phyloP scores from a whole-genome alignment of 2,797 vertebrate species.

The Helicolenus hilgendorfi region DNA sequence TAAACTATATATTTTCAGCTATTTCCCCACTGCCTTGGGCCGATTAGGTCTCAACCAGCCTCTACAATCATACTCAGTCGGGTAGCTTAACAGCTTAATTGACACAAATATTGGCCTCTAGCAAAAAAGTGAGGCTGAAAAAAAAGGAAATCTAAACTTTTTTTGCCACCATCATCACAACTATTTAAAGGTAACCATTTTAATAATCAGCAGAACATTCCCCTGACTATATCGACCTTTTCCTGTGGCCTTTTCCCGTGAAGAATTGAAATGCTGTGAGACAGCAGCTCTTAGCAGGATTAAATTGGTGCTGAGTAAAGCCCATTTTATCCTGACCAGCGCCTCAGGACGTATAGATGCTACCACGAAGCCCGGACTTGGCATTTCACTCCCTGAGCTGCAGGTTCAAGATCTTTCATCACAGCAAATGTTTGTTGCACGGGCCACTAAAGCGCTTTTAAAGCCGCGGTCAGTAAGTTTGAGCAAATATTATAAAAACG shows the following conservation, averaged over 20 bases:
- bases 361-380: slow-evolving; percentile 45
- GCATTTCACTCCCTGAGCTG: slow-evolving; percentile 51
- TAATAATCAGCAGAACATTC: slow-evolving; percentile 67
- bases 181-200: slow-evolving; percentile 63
- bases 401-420: slow-evolving; percentile 39
- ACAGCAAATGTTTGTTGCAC: slow-evolving; percentile 31
- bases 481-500: neutral
- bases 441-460: neutral
- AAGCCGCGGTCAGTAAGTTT: neutral
- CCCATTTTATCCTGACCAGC: slow-evolving; percentile 63
- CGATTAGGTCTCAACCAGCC: neutral
- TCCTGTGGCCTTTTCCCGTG: slow-evolving; percentile 61
- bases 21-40: neutral
- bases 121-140: neutral
- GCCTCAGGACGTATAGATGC: slow-evolving; percentile 61
- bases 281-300: slow-evolving; percentile 79
- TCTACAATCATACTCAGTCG: neutral
- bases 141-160: slow-evolving; percentile 8
- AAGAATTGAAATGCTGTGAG: slow-evolving; percentile 69
- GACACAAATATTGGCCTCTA: slow-evolving; percentile 4
- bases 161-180: slow-evolving; percentile 56
- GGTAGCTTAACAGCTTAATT: neutral
- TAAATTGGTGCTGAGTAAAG: slow-evolving; percentile 79
- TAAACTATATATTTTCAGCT: neutral
- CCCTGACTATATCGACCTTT: slow-evolving; percentile 62